Percentiles rank a stretch among this genome's conserved stretches.
Evolutionary conservation across 2,797 vertebrate species (phyloP).

Genomic region (Fringilla coelebs): DNA sequence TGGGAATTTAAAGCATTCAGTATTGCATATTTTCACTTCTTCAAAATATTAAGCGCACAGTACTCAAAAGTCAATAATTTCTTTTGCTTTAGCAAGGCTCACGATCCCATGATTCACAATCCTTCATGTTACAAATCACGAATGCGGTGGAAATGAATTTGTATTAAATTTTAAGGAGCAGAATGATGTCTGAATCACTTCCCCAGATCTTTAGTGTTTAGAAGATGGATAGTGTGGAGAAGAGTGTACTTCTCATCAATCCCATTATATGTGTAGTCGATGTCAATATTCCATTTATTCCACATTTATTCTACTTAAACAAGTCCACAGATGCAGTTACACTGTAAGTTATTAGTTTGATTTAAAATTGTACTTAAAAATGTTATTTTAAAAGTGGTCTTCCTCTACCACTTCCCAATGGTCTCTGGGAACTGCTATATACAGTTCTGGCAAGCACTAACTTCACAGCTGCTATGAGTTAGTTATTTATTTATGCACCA

Average conservation of each 20-base stretch:
- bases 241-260: background rate
- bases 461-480: slow-evolving; percentile 26
- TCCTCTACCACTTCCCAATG: background rate
- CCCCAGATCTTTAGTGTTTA: background rate
- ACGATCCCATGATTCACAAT: background rate
- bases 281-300: background rate
- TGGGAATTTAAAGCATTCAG: background rate
- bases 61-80: background rate
- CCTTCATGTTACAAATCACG: background rate
- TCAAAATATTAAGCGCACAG: background rate
- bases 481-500: slow-evolving; percentile 10
- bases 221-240: background rate
- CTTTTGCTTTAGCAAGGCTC: background rate
- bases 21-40: background rate
- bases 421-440: slow-evolving; percentile 2
- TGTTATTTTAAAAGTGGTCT: slow-evolving; percentile 22
- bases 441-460: slow-evolving; percentile 1
- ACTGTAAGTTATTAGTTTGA: background rate
- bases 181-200: background rate
- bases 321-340: background rate
- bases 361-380: background rate
- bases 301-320: background rate
- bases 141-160: background rate
- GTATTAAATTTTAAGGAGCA: background rate
- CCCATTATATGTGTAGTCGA: background rate